Evolutionary conservation across 92 coral and sea anemone species (phyloP).

Genomic region (Montipora capitata): DNA sequence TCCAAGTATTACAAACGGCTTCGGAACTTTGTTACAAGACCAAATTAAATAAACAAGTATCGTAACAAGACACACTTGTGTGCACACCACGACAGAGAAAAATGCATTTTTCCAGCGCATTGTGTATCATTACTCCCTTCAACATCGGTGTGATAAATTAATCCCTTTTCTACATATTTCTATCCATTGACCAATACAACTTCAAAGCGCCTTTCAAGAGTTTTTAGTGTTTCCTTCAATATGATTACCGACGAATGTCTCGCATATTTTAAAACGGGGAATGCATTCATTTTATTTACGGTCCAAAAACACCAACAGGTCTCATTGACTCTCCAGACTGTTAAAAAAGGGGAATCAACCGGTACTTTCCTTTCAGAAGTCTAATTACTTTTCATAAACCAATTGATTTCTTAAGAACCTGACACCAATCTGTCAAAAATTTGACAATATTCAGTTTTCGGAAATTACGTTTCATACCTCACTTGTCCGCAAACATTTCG

Average conservation of each 20-base stretch:
- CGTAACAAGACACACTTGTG: slow-evolving; percentile 14
- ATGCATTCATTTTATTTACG: slow-evolving; percentile 29
- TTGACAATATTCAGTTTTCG: neutral
- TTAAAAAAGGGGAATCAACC: neutral
- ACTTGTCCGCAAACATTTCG: neutral
- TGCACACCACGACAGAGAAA: slow-evolving; percentile 12
- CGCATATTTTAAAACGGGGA: slow-evolving; percentile 38
- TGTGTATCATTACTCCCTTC: neutral
- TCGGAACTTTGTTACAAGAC: slow-evolving; percentile 21
- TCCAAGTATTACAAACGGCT: neutral
- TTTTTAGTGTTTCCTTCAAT: neutral
- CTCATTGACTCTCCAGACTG: too few relatives aligned
- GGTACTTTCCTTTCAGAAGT: slow-evolving; percentile 1
- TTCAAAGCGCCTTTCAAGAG: slow-evolving; percentile 42
- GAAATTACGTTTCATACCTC: neutral
- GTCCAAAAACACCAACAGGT: slow-evolving; percentile 7
- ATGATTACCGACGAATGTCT: slow-evolving; percentile 12
- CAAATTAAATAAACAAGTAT: slow-evolving; percentile 21
- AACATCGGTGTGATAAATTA: too few relatives aligned
- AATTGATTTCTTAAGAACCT: neutral
- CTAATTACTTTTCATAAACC: slow-evolving; percentile 5
- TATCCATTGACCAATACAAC: neutral
- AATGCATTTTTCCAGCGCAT: slow-evolving; percentile 39
- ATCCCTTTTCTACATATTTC: neutral
- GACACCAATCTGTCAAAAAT: neutral